A percentile compares a stretch with the other conserved stretches of the same genome.
Conservation (phyloP, 2,797 vertebrate species). For the Smutsia temminckii region DNA sequence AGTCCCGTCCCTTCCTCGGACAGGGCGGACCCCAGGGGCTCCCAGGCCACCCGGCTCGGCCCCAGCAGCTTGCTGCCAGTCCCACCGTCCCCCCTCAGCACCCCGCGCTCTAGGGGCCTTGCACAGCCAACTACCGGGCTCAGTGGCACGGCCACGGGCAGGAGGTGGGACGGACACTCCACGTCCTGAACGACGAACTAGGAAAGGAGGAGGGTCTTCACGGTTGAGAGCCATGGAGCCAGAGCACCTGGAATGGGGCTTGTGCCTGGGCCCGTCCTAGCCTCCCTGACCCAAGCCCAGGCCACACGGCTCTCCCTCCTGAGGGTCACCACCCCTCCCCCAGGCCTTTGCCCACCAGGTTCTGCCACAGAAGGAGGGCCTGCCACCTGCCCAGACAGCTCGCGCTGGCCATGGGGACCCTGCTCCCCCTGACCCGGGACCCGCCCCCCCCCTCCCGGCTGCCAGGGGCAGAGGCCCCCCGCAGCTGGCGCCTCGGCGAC, state of each 20-base stretch:
- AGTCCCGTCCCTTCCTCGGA: no score
- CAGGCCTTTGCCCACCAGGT: not conserved
- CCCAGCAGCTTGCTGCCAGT: no score
- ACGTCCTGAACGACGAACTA: not conserved
- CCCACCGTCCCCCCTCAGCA: no score
- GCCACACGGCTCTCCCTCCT: not conserved
- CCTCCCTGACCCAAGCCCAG: not conserved
- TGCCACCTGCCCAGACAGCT: not conserved
- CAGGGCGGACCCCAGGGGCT: no score
- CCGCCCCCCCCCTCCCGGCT: not conserved
- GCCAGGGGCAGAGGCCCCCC: not conserved
- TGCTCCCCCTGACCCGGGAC: not conserved
- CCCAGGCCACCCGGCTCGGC: no score
- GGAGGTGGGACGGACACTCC: not conserved
- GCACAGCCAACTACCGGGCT: no score
- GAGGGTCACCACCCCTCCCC: not conserved
- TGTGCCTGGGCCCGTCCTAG: not conserved
- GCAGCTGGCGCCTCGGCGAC: rapidly evolving
- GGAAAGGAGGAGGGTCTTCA: not conserved
- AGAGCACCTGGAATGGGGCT: not conserved
- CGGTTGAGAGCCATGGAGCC: not conserved
- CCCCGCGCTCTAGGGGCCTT: no score
- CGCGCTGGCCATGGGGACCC: not conserved
- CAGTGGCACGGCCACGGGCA: not conserved
- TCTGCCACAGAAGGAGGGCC: not conserved